These are phyloP conservation scores for Chiloscyllium punctatum DNA, from an alignment of 2,797 vertebrate species.

Conservation along the genomic window DNA sequence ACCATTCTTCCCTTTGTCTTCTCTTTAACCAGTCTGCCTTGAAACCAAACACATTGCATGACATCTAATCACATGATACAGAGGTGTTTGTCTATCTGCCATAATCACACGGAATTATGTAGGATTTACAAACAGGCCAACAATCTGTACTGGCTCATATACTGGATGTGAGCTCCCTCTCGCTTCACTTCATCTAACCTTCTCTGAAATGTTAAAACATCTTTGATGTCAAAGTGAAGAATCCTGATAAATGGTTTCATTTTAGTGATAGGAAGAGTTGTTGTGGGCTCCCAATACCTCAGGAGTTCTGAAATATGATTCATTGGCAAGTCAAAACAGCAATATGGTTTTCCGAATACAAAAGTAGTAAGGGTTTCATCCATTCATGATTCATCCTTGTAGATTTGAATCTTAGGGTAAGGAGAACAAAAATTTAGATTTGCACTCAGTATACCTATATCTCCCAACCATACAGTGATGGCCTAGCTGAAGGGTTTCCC, in stretches of 20 bases:
- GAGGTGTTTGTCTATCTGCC: background rate
- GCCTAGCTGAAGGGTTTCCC: slow-evolving; percentile 7
- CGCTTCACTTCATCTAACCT: background rate
- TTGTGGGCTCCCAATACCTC: too few species aligned
- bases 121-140: background rate
- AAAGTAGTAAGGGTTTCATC: background rate
- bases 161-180: background rate
- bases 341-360: background rate
- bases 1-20: too few species aligned
- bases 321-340: background rate
- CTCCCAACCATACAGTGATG: slow-evolving; percentile 26
- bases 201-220: background rate
- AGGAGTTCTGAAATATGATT: background rate
- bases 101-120: background rate
- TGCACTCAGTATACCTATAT: slow-evolving; percentile 10
- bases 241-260: background rate
- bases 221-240: background rate
- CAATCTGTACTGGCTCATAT: background rate
- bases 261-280: background rate
- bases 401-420: background rate
- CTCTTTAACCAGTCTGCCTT: too few species aligned
- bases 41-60: too few species aligned
- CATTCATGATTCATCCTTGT: background rate
- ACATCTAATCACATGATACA: too few species aligned
- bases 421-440: background rate